Conservation (phyloP, 2,888 invertebrate species). For the Parnassius mnemosyne region DNA sequence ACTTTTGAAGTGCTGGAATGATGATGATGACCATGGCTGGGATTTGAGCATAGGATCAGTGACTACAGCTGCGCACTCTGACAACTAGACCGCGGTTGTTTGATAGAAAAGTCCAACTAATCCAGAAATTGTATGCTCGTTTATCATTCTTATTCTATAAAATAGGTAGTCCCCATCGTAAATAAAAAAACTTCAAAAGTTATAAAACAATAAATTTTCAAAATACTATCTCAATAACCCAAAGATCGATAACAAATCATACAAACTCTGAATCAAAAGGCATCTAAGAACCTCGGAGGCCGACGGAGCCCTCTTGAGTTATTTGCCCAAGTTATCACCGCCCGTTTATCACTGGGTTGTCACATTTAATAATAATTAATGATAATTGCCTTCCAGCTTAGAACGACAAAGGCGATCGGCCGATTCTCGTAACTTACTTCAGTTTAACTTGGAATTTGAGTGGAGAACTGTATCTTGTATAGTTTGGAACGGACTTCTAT, state of each 20-base stretch:
- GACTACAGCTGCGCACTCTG: too few species aligned
- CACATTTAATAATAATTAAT: slow-evolving; percentile 81
- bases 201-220: slow-evolving; percentile 13
- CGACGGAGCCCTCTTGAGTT: slow-evolving; percentile 53
- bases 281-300: slow-evolving; percentile 21
- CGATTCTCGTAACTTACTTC: slow-evolving; percentile 74
- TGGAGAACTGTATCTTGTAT: slow-evolving; percentile 75
- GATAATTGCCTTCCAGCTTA: slow-evolving; percentile 79
- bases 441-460: slow-evolving; percentile 79
- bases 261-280: slow-evolving; percentile 17
- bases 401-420: slow-evolving; percentile 76
- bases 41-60: too few species aligned
- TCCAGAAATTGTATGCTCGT: too few species aligned
- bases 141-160: too few species aligned
- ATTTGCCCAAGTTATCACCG: slow-evolving; percentile 76
- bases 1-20: too few species aligned
- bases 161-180: too few species aligned
- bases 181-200: neutral
- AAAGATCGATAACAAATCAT: slow-evolving; percentile 22
- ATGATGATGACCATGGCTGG: too few species aligned
- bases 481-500: slow-evolving; percentile 53
- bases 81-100: too few species aligned
- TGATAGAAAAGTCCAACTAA: too few species aligned
- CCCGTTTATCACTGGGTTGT: slow-evolving; percentile 74
- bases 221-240: slow-evolving; percentile 13